Percentiles rank a stretch among this genome's conserved stretches.
These are phyloP conservation scores for Cylloceria caligata DNA, from an alignment of 2,888 invertebrate genomes.

Conservation along the genomic window DNA sequence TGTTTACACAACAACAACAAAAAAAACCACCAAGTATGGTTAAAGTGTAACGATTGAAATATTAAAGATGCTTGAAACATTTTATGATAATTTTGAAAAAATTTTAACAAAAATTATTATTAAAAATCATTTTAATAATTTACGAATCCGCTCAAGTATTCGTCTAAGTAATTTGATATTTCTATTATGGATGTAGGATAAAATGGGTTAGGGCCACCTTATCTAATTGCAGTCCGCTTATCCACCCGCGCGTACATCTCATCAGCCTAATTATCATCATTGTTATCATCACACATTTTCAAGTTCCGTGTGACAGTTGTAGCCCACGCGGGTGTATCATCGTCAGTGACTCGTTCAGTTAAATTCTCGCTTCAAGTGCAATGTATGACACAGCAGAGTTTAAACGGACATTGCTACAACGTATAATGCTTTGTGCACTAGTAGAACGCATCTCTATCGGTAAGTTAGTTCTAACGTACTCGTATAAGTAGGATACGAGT, in stretches of 20 bases:
- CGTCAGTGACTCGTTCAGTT: conserved; percentile 25
- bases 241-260: conserved; percentile 72
- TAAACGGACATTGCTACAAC: too few species aligned
- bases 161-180: conserved; percentile 68
- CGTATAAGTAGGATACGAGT: too few species aligned
- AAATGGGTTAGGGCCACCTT: conserved; percentile 83
- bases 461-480: too few species aligned
- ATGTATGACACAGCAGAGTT: conserved; percentile 27
- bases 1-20: too few species aligned
- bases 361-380: conserved; percentile 51
- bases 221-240: conserved; percentile 76
- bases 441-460: too few species aligned
- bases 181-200: conserved; percentile 78
- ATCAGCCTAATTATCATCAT: conserved; percentile 52
- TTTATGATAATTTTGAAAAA: neutral
- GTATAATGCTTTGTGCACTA: too few species aligned
- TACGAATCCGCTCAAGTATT: conserved; percentile 22
- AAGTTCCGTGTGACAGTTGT: conserved; percentile 53
- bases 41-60: too few species aligned
- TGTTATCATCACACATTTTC: conserved; percentile 48
- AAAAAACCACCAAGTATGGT: too few species aligned
- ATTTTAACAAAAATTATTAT: neutral
- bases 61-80: too few species aligned
- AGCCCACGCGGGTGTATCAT: conserved; percentile 19
- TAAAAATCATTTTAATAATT: neutral